A percentile compares a stretch with the other conserved stretches of the same genome.
Evolutionary conservation across 2,888 invertebrate species (phyloP).

Genomic region (Mythimna pallens): DNA sequence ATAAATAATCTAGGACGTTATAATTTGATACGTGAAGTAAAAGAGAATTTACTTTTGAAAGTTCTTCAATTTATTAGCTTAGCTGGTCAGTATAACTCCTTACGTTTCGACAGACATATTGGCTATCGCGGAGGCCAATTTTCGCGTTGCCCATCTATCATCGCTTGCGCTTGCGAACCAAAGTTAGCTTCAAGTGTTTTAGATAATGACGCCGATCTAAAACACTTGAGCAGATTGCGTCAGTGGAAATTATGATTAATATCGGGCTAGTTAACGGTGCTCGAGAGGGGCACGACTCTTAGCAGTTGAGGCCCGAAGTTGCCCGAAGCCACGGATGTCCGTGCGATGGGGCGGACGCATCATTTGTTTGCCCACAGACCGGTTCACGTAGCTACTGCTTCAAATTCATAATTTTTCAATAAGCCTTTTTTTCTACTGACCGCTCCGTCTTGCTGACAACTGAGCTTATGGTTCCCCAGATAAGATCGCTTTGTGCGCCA

Average conservation of each 20-base stretch:
- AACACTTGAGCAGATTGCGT: slow-evolving; percentile 86
- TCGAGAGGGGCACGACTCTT: slow-evolving; percentile 61
- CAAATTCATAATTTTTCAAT: slow-evolving; percentile 85
- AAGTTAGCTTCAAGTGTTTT: slow-evolving; percentile 71
- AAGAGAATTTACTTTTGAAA: slow-evolving; percentile 57
- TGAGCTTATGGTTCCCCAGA: slow-evolving; percentile 83
- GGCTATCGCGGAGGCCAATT: slow-evolving; percentile 71
- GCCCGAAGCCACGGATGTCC: slow-evolving; percentile 75
- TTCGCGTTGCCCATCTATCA: slow-evolving; percentile 75
- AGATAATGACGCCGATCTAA: slow-evolving; percentile 86
- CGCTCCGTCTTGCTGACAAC: slow-evolving; percentile 85
- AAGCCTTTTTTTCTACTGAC: slow-evolving; percentile 75
- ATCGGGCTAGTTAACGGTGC: slow-evolving; percentile 83
- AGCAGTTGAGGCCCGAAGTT: slow-evolving; percentile 51
- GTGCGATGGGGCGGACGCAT: slow-evolving; percentile 71
- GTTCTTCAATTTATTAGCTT: slow-evolving; percentile 51
- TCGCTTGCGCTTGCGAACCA: slow-evolving; percentile 63
- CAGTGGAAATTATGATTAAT: slow-evolving; percentile 89
- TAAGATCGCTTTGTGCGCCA: slow-evolving; percentile 86
- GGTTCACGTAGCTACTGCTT: slow-evolving; percentile 79
- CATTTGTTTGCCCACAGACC: slow-evolving; percentile 79
- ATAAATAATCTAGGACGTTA: slow-evolving; percentile 37
- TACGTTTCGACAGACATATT: slow-evolving; percentile 68
- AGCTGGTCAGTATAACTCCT: slow-evolving; percentile 56
- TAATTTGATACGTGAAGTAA: slow-evolving; percentile 53